Evolutionary conservation across 2,888 invertebrate species (phyloP).

Genomic region (Celastrina argiolus): DNA sequence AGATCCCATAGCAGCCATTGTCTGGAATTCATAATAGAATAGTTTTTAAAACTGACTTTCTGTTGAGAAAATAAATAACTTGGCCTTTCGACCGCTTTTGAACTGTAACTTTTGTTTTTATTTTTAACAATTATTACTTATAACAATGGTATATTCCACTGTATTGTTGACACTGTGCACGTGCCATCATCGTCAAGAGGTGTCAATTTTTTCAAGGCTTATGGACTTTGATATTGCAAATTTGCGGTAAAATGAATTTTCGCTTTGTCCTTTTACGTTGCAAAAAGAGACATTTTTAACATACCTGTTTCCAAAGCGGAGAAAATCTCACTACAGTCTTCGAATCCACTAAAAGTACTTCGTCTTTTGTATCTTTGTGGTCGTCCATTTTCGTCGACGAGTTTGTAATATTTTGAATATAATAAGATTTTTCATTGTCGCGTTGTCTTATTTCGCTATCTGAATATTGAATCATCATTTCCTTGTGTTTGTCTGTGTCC

Average conservation of each 20-base stretch:
- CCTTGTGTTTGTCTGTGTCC: conserved; percentile 30
- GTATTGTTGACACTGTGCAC: neutral
- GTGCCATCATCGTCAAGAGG: neutral
- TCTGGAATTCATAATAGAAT: conserved; percentile 52
- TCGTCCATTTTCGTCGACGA: conserved; percentile 43
- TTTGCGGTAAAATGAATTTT: neutral
- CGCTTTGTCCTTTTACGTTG: neutral
- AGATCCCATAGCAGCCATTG: conserved; percentile 73
- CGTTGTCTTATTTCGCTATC: conserved; percentile 33
- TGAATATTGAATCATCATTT: conserved; percentile 30
- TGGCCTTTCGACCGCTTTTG: neutral
- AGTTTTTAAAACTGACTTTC: neutral
- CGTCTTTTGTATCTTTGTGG: conserved; percentile 48
- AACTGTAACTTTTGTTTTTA: neutral
- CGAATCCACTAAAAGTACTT: conserved; percentile 49
- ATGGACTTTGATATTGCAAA: neutral
- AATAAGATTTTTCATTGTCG: conserved; percentile 43
- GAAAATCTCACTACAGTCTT: conserved; percentile 63
- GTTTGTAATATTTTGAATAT: conserved; percentile 54
- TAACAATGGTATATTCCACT: neutral
- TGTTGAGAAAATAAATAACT: neutral
- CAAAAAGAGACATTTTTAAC: conserved; percentile 8
- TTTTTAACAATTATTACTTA: neutral
- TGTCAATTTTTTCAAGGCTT: neutral
- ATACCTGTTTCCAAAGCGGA: conserved; percentile 70